phyloP scores from a whole-genome alignment of 2,888 invertebrate genomes.

The Drosophila helvetica region DNA sequence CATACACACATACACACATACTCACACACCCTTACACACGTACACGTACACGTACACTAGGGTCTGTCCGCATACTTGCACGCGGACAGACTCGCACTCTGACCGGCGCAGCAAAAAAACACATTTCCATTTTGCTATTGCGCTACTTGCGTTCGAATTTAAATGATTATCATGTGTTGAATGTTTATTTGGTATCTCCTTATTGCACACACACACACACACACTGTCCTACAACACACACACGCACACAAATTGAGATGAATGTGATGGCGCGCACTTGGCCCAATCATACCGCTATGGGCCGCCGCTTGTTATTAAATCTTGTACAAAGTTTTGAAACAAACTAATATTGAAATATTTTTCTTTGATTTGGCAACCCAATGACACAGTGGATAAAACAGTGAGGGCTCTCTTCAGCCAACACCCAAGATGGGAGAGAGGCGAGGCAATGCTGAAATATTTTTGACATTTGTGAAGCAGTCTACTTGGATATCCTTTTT shows the following conservation, averaged over 20 bases:
- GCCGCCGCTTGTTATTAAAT: not conserved
- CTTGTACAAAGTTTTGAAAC: not conserved
- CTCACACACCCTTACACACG: not conserved
- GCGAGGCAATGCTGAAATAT: not conserved
- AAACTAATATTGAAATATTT: not conserved
- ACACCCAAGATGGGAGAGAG: too few relatives aligned
- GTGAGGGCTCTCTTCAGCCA: not conserved
- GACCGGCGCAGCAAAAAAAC: not conserved
- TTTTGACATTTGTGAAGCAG: not conserved
- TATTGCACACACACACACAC: not conserved
- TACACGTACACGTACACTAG: not conserved
- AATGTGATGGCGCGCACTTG: too few relatives aligned
- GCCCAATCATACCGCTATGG: too few relatives aligned
- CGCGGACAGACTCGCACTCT: conserved; percentile 4
- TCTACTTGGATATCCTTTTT: not conserved
- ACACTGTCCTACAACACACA: not conserved
- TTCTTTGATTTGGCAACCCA: not conserved
- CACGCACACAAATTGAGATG: not conserved
- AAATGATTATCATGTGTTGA: conserved; percentile 71
- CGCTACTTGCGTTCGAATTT: conserved; percentile 69
- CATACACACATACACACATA: not conserved
- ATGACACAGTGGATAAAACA: not conserved
- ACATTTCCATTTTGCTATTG: not conserved
- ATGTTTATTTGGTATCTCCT: conserved; percentile 71
- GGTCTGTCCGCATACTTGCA: not conserved